Conservation (phyloP, 1,140 invertebrate genomes). For the Aricia agestis region DNA sequence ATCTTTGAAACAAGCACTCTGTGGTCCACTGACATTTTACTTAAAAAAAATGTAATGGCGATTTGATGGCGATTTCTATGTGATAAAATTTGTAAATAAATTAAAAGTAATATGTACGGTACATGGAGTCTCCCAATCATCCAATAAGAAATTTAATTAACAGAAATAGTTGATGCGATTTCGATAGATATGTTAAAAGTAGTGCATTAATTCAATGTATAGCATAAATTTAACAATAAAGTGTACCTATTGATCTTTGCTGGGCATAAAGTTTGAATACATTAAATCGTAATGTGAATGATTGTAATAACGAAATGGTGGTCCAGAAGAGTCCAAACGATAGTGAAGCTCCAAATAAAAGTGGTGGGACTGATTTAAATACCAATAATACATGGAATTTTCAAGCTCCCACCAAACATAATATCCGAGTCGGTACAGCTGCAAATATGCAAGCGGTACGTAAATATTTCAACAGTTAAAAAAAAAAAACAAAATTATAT, state of each 20-base stretch:
- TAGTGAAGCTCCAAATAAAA: slow-evolving; percentile 43
- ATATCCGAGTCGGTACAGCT: slow-evolving; percentile 38
- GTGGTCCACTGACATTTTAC: no score
- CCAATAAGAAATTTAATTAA: neutral
- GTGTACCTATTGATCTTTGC: neutral
- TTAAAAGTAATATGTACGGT: no score
- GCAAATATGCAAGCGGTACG: slow-evolving; percentile 57
- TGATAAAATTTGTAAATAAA: no score
- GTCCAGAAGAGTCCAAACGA: slow-evolving; percentile 63
- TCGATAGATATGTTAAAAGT: neutral
- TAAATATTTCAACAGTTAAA: slow-evolving; percentile 16
- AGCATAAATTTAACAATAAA: neutral
- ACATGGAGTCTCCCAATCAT: no score
- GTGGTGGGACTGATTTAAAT: slow-evolving; percentile 36
- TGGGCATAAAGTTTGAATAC: neutral
- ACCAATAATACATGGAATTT: slow-evolving; percentile 52
- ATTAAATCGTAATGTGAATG: slow-evolving; percentile 19
- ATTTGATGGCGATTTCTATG: no score
- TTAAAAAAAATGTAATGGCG: no score
- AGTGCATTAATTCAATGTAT: neutral
- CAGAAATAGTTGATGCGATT: neutral
- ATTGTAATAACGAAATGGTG: slow-evolving; percentile 50
- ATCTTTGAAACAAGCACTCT: no score
- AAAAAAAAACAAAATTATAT: no score
- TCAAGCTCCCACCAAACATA: slow-evolving; percentile 49